phyloP scores from a whole-genome alignment of 2,888 invertebrate species.

The Trissolcus japonicus region DNA sequence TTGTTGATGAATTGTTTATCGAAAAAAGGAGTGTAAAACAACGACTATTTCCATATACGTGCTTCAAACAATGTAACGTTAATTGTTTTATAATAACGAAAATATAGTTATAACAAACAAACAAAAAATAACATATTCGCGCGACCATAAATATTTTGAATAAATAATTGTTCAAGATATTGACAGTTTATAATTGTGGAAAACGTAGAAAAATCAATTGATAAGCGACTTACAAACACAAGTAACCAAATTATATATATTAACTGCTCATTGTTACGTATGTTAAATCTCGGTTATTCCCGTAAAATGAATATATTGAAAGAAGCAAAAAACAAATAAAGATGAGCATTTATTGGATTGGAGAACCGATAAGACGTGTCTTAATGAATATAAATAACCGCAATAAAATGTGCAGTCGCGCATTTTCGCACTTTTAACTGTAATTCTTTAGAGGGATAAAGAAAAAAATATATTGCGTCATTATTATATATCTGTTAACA shows the following conservation, averaged over 20 bases:
- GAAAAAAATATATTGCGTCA: constrained; percentile 37
- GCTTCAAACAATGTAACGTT: constrained; percentile 19
- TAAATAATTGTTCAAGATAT: constrained; percentile 40
- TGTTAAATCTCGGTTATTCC: constrained; percentile 1
- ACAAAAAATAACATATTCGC: constrained; percentile 10
- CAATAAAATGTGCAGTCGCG: constrained; percentile 21
- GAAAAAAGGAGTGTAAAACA: constrained; percentile 9
- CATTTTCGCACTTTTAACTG: constrained; percentile 10
- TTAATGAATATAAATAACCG: constrained; percentile 38
- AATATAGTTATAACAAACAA: constrained; percentile 10
- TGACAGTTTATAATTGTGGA: constrained; percentile 41
- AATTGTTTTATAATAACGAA: constrained; percentile 39
- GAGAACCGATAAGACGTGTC: constrained; percentile 39
- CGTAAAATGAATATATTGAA: constrained; percentile 2
- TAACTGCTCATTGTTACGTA: constrained; percentile 37
- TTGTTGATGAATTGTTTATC: constrained; percentile 1
- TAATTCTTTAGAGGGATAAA: constrained; percentile 2
- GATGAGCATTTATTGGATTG: constrained; percentile 27
- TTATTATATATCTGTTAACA: constrained; percentile 57
- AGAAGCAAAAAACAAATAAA: constrained; percentile 7
- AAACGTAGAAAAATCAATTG: constrained; percentile 20
- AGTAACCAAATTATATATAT: constrained; percentile 13
- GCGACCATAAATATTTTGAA: constrained; percentile 32
- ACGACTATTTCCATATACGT: constrained; percentile 36
- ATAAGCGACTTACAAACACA: constrained; percentile 22